Evolutionary conservation across 2,888 invertebrate species (phyloP).

Genomic region (Sminthurides aquaticus): DNA sequence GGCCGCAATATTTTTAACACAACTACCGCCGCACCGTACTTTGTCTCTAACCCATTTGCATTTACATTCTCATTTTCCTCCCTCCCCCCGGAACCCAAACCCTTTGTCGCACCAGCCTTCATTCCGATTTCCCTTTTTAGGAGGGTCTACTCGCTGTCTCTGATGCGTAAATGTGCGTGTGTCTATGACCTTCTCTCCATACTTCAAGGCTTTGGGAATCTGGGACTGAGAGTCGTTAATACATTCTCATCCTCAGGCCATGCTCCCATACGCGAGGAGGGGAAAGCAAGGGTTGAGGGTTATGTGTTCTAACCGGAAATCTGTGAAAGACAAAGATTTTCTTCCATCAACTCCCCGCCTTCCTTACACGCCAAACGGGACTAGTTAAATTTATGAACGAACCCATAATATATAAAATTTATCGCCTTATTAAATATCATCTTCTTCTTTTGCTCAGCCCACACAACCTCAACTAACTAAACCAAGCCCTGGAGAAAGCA

Average conservation of each 20-base stretch:
- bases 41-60: not conserved
- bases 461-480: not conserved
- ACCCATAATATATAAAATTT: slow-evolving; percentile 3
- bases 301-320: not conserved
- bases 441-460: not conserved
- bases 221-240: not conserved
- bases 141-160: too few species aligned
- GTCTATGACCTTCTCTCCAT: not conserved
- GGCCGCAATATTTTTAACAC: too few species aligned
- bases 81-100: not conserved
- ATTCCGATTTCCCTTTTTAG: not conserved
- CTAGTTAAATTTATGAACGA: slow-evolving; percentile 4
- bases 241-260: too few species aligned
- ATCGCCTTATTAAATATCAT: slow-evolving; percentile 9
- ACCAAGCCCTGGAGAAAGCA: not conserved
- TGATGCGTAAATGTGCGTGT: not conserved
- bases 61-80: not conserved
- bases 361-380: not conserved
- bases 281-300: too few species aligned
- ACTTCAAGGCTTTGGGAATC: not conserved
- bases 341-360: not conserved
- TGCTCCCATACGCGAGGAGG: too few species aligned
- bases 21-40: too few species aligned
- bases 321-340: not conserved
- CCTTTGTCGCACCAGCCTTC: not conserved